Base-by-base conservation (phyloP, 2,888 invertebrate genomes). In the Nemapogon koenigi region DNA sequence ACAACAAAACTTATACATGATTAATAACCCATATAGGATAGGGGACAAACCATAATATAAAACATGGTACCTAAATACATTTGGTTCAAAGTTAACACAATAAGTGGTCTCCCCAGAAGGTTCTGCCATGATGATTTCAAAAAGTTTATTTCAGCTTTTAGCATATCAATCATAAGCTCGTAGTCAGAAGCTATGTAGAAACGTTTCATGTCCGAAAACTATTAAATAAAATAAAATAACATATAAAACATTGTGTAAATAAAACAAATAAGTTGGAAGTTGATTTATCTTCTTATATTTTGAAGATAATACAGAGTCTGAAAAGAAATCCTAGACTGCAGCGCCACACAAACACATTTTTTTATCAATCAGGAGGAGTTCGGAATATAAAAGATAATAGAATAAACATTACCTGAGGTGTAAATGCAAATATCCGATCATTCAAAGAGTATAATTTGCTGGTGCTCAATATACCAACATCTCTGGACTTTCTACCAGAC, bases 171-270 rank as follows among this genome's bases (percentile, higher is more conserved):
- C 89, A 97, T 90, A 81, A 98, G 87, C 78, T 96, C 94, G 80
- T 92, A 92, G 83, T 99, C 98, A 65, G 95, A 94, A 65, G 96
- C 96, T 69, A 97, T 91, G 89, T 98, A 98, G 88, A 97, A 97
- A 71, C 94, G 90, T 65, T 91, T 90, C 84, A 91, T 90, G 84
- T 99, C 98, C 84, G 95, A 93, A 84, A 96, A 94, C 97, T 98
- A 84, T 55, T 59, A 62, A 70, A 69, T 45, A 41, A 48, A 47
- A 53, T 39, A 37, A 28, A 39, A 39, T 28, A 10, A 43, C n/a
- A n/a, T n/a, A n/a, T n/a, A n/a, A n/a, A n/a, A n/a, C n/a, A n/a
- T n/a, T n/a, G n/a, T n/a, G n/a, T n/a, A n/a, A n/a, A n/a, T n/a
- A n/a, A n/a, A n/a, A n/a, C n/a, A n/a, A n/a, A n/a, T n/a, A n/a